Conservation (phyloP, 2,113 vertebrate species). For the Alligator sinensis region DNA sequence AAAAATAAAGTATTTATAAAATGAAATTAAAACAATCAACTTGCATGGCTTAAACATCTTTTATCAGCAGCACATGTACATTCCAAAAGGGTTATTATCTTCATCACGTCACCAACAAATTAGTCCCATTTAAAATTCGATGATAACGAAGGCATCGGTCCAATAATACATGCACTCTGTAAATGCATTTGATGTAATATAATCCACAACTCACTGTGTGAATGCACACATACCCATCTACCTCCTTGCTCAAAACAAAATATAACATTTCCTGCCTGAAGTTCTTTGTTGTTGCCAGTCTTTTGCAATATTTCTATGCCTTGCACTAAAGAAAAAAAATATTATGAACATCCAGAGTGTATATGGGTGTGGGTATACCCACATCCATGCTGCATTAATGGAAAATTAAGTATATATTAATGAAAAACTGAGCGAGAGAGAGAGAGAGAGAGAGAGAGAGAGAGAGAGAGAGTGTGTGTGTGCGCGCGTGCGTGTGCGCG, state of each 20-base stretch:
- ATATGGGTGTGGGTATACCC: not conserved
- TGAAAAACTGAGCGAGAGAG: no score
- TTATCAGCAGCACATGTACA: constrained; percentile 34
- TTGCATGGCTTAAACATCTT: constrained; percentile 23
- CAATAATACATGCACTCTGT: constrained; percentile 24
- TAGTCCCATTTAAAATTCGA: constrained; percentile 46
- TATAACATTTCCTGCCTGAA: not conserved
- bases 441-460: no score
- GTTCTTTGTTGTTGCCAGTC: not conserved
- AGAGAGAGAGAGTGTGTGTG: no score
- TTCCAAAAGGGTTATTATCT: constrained; percentile 33
- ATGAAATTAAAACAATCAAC: not conserved
- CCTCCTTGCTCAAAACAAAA: not conserved
- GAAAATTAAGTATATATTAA: no score
- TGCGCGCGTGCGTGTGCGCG: not conserved
- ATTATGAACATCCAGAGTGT: not conserved
- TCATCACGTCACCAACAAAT: constrained; percentile 46
- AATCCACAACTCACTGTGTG: not conserved
- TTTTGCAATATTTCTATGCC: not conserved
- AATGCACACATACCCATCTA: not conserved
- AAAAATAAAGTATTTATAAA: not conserved
- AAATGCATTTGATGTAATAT: constrained; percentile 5
- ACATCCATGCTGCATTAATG: not conserved
- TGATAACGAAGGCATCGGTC: constrained; percentile 43
- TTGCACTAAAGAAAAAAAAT: not conserved